A percentile compares a stretch with the other conserved stretches of the same genome.
Evolutionary conservation across 2,797 vertebrate species (phyloP).

Genomic region (Telmatherina bonti): DNA sequence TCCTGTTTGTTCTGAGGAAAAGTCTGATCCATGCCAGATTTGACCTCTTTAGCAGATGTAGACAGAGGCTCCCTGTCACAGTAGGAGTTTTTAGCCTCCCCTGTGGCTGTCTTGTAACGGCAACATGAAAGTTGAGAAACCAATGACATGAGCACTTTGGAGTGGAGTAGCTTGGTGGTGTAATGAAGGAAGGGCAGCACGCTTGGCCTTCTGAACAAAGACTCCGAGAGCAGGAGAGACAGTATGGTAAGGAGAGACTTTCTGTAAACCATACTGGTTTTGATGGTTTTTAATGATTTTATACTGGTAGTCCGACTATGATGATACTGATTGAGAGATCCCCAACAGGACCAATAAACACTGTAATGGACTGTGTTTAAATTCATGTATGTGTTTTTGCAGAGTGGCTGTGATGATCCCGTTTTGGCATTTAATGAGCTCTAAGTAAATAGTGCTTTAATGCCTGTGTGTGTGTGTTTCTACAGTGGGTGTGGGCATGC

Average conservation of each 20-base stretch:
- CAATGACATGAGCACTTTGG: slow-evolving; percentile 74
- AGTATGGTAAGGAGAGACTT: slow-evolving; percentile 53
- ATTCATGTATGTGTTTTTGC: slow-evolving; percentile 58
- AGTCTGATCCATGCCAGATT: slow-evolving; percentile 45
- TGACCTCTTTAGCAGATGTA: slow-evolving; percentile 44
- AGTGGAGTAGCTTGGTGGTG: slow-evolving; percentile 38
- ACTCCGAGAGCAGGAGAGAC: slow-evolving; percentile 47
- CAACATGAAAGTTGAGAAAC: slow-evolving; percentile 51
- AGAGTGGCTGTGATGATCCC: slow-evolving; percentile 50
- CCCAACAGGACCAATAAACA: slow-evolving; percentile 84
- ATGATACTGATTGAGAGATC: slow-evolving; percentile 60
- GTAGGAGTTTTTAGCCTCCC: slow-evolving; percentile 33
- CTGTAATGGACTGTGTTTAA: slow-evolving; percentile 69
- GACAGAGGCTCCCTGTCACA: slow-evolving; percentile 39
- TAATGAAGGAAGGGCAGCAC: slow-evolving; percentile 27
- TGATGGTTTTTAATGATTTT: slow-evolving; percentile 68
- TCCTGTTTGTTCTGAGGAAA: slow-evolving; percentile 34
- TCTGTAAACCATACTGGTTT: slow-evolving; percentile 75
- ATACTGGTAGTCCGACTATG: slow-evolving; percentile 72
- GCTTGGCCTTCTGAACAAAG: slow-evolving; percentile 55
- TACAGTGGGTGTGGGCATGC: slow-evolving; percentile 43
- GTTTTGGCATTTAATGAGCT: slow-evolving; percentile 69
- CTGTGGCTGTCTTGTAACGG: slow-evolving; percentile 35
- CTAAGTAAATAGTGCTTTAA: slow-evolving; percentile 73
- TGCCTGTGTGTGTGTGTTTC: slow-evolving; percentile 21